Base-by-base conservation (phyloP, 2,888 invertebrate species). In the Sabellastarte sp. region DNA sequence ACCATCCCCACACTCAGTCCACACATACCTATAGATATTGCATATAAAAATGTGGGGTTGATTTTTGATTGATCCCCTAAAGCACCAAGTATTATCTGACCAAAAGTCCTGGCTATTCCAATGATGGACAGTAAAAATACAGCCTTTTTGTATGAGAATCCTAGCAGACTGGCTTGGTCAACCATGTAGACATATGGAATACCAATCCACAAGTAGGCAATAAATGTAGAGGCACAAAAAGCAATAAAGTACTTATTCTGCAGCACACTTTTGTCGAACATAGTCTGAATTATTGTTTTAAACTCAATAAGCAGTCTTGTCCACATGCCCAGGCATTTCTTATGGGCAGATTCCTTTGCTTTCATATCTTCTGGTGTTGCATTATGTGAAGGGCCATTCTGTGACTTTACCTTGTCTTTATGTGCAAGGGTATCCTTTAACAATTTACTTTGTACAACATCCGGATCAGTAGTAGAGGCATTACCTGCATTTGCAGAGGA, bases 101-200 rank as follows among this genome's bases (percentile, higher is more conserved):
- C 94, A 76, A 94, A 88, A 28, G 93, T 93, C 81, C 93, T 94
- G 1, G 91, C 90, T 66, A 75, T 66, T 10, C 73, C 75, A 33
- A 95, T 92, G 60, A 90, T 87, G 63, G 93, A 91, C 70, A 94
- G 87, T 73, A 94, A 87, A 64, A 88, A 88, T 2, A 93, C 92
- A 10, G 69, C 60, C 10, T 57, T 55, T 0, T 62, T 55, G 5
- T 32, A 32, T n/a, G 29, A 31, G 32, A 71, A 63, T 1, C 88
- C 89, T 66, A 88, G 86, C 10, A 88, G 88, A 1, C 50, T 51
- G 85, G 93, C 90, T 80, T 91, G 90, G 78, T 94, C 93, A 62
- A 91, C 91, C 68, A 95, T 86, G 84, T 93, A 95, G 82, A 95
- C 91, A 85, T 95, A 95, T 24, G 94, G 93, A 64, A 95, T 92